Base-by-base conservation (phyloP, 1,140 invertebrate genomes). In the Telenomus remus region DNA sequence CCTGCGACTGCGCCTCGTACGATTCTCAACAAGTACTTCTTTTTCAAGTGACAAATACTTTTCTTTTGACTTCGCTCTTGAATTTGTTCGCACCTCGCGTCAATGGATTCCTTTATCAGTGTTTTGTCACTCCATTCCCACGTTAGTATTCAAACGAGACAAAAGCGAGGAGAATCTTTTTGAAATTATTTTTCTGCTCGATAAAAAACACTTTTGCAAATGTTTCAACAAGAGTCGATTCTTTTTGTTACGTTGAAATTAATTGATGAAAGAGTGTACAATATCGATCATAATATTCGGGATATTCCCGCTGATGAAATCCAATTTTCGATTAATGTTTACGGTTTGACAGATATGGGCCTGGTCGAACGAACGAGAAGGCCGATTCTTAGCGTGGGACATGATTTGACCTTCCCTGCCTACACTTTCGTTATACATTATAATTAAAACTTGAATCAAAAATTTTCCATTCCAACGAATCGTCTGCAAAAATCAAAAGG, bases 321-420 rank as follows among this genome's bases (percentile, higher is more conserved):
- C 51, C 51, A 68, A 74, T 74, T 74, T 68, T 27, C 19, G 19
- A 27, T 39, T n/a, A 39, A n/a, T 39, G 37, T 39, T 11, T n/a
- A 39, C 9, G n/a, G 37, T 72, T 1, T 55, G 63, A 77, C 68
- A 37, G 42, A 70, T 66, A 74, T 64, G 61, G 57, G 39, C 19
- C 54, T 70, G 64, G 59, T 59, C 47, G 37, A 56, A 43, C 47
- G 50, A 66, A 69, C 65, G 73, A 76, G 56, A 53, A 69, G 64
- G 76, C 76, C 72, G 63, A 75, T 72, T 63, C 54, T 69, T 73
- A 49, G 72, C 72, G 71, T 76, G 69, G 78, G 72, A 53, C 44
- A 74, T 19, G 50, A 61, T 44, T 60, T 34, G 57, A 51, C 71
- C 71, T 74, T 74, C 63, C 55, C 7, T 61, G 63, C 70, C 70